phyloP scores from a whole-genome alignment of 2,113 vertebrate genomes.

The Ailuropoda melanoleuca region DNA sequence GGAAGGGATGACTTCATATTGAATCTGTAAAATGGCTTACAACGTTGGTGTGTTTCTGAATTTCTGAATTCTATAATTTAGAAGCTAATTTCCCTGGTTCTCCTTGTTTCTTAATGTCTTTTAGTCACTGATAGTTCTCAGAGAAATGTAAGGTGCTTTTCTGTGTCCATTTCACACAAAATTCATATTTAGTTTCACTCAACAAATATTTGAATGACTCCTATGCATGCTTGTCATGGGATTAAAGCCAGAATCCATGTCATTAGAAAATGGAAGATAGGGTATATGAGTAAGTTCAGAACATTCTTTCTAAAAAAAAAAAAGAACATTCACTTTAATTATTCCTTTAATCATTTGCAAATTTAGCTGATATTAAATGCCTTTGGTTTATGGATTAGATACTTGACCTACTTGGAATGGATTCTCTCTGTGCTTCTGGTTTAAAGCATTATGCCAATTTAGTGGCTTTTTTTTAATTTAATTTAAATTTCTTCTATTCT shows the following conservation, averaged over 20 bases:
- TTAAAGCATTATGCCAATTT: constrained; percentile 16
- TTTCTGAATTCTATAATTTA: constrained; percentile 50
- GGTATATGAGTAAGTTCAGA: background rate
- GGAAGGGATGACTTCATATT: constrained; percentile 29
- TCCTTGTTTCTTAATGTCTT: constrained; percentile 42
- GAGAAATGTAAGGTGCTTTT: constrained; percentile 57
- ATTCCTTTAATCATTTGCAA: background rate
- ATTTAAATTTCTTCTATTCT: constrained; percentile 33
- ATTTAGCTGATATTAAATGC: background rate
- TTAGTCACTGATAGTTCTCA: constrained; percentile 55
- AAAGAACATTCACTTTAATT: background rate
- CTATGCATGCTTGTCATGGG: constrained; percentile 12
- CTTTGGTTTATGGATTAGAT: constrained; percentile 7
- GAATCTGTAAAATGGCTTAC: constrained; percentile 51
- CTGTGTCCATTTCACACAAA: constrained; percentile 37
- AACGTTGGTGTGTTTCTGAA: constrained; percentile 15
- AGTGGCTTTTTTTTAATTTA: background rate
- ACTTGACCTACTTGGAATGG: background rate
- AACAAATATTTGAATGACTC: constrained; percentile 37
- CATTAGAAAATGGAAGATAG: background rate
- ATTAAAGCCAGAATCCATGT: background rate
- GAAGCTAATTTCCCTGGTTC: constrained; percentile 28
- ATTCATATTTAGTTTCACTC: background rate
- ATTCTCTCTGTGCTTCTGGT: background rate
- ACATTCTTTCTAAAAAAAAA: background rate